Base-by-base conservation (phyloP, 2,888 invertebrate species). In the Blomia tropicalis region DNA sequence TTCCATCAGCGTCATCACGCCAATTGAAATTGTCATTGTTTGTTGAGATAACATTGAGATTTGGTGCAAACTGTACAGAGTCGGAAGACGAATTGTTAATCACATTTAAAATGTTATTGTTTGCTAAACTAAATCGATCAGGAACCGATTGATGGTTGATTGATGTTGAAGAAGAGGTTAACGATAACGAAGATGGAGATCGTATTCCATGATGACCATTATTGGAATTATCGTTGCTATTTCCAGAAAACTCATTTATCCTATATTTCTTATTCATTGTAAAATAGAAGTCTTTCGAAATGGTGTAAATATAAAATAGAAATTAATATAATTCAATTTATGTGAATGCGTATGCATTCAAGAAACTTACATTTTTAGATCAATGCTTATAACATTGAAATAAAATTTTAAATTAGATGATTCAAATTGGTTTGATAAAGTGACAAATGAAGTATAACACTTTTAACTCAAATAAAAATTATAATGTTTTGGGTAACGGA, bases 1-100 rank as follows among this genome's bases (percentile, higher is more conserved):
- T 63, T 14, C 63, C 63, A 19, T 63, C 63, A 19, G 63, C 63
- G 5, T 63, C 63, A 58, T 63, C 63, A 41, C 63, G 61, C 19
- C 60, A 56, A 36, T 56, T 56, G 11, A 29, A 29, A 36, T 56
- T 56, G 25, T 54, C 25, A 54, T 54, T 54, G 22, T 23, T 7
- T 5, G 54, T 11, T n/a, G 27, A 47, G 14, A 47, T 27, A 47
- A 47, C 7, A 27, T 47, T 22, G n/a, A 11, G 7, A 11, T 47
- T n/a, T 19, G 22, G 51, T 11, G 22, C n/a, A 11, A n/a, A 7
- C 51, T n/a, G 7, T 27, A 11, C 7, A 11, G 51, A n/a, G 5
- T 47, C 51, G 5, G 51, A 25, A 7, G 51, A 47, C 7, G 7
- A 19, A n/a, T 41, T 41, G 41, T 41, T 41, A n/a, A 14, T 41